A percentile compares a stretch with the other conserved stretches of the same genome.
phyloP scores from a whole-genome alignment of 2,797 vertebrate genomes.

The Numenius phaeopus region DNA sequence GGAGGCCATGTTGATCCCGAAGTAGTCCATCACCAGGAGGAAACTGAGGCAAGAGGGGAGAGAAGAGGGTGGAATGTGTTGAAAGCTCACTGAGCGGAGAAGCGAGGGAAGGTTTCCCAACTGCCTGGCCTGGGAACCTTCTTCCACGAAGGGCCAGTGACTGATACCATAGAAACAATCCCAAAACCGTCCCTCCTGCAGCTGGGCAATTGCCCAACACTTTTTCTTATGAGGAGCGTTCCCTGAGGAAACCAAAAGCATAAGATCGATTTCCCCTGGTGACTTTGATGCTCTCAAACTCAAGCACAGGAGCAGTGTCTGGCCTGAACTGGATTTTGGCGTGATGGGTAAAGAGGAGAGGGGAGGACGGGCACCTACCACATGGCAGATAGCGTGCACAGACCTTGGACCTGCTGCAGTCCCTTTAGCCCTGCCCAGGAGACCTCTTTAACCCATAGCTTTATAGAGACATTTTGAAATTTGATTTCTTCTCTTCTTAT shows the following conservation, averaged over 20 bases:
- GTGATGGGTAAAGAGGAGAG: neutral
- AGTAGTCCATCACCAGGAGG: constrained; percentile 92
- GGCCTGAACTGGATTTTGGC: neutral
- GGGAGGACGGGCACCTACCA: neutral
- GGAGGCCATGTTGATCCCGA: constrained; percentile 93
- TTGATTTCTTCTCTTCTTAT: rapidly evolving
- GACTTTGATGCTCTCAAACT: neutral
- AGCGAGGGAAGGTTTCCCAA: neutral
- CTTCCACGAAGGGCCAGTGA: rapidly evolving
- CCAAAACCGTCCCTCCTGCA: neutral
- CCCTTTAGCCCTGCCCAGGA: neutral
- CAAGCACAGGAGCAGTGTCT: neutral
- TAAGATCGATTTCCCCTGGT: neutral
- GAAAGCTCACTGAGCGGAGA: neutral
- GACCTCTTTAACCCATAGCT: neutral
- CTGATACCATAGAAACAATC: neutral
- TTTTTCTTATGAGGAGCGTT: neutral
- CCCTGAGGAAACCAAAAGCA: neutral
- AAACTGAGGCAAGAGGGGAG: constrained; percentile 77
- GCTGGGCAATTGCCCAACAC: rapidly evolving
- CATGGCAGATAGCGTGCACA: rapidly evolving
- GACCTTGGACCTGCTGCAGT: neutral
- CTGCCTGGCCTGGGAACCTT: neutral
- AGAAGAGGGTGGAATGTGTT: neutral
- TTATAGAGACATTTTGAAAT: neutral